Percentiles rank a stretch among this genome's conserved stretches.
Conservation (phyloP, 2,113 vertebrate species). For the Urocolius indicus region DNA sequence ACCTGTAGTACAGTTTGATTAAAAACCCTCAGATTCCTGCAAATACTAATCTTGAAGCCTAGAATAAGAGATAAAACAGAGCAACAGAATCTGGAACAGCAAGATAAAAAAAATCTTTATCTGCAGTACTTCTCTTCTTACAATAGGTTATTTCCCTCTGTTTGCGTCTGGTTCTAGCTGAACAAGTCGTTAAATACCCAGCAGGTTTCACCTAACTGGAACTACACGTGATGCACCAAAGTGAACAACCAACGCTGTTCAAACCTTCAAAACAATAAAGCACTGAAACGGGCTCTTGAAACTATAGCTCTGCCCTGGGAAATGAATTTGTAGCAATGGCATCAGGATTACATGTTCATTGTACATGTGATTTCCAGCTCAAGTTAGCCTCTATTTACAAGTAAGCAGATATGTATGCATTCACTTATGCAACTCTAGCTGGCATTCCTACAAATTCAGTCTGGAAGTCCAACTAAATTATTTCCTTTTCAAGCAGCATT, state of each 20-base stretch:
- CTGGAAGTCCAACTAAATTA: background rate
- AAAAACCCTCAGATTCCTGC: background rate
- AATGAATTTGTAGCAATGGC: background rate
- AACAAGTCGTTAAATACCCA: background rate
- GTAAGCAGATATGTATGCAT: background rate
- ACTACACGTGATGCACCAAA: background rate
- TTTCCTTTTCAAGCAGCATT: conserved; percentile 23
- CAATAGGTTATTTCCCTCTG: background rate
- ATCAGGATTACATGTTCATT: conserved; percentile 6
- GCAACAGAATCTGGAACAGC: background rate
- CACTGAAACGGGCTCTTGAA: background rate
- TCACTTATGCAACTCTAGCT: background rate
- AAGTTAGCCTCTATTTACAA: conserved; percentile 8
- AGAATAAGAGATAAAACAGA: background rate
- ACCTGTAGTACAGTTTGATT: background rate
- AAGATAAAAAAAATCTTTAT: background rate
- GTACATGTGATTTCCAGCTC: background rate
- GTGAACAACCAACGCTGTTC: background rate
- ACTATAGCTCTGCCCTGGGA: conserved; percentile 1
- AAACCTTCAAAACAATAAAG: background rate
- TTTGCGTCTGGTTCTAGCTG: background rate
- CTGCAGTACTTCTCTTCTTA: background rate
- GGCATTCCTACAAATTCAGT: conserved; percentile 7
- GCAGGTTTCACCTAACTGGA: background rate
- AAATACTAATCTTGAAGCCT: background rate